phyloP scores from a whole-genome alignment of 2,113 vertebrate genomes.

The Oryzias woworae region DNA sequence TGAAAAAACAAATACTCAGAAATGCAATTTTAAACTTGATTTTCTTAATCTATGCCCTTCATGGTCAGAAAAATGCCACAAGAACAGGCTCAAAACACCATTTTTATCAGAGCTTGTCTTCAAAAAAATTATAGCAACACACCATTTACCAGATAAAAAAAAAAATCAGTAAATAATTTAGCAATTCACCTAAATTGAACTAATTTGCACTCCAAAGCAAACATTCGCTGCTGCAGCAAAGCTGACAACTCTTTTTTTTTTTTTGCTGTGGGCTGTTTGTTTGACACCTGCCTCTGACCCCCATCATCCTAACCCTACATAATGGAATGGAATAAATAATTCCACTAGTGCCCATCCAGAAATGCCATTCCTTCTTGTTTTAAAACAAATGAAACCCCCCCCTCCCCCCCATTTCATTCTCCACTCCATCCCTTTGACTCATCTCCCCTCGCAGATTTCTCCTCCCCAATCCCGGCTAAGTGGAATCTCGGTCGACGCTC shows the following conservation, averaged over 20 bases:
- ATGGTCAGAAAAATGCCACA: no score
- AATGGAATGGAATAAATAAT: not conserved
- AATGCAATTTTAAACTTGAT: no score
- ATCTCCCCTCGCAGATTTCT: not conserved
- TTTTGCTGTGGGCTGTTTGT: conserved; percentile 43
- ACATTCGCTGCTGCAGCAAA: conserved; percentile 23
- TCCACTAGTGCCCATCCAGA: not conserved
- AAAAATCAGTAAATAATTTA: not conserved
- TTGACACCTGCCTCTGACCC: conserved; percentile 51
- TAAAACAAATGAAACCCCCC: not conserved
- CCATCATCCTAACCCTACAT: conserved; percentile 36
- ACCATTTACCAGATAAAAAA: not conserved
- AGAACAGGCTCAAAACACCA: no score
- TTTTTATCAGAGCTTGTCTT: no score
- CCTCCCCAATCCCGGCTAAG: conserved; percentile 37
- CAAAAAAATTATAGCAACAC: no score
- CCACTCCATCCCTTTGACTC: not conserved
- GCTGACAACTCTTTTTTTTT: conserved; percentile 11
- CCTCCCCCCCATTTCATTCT: not conserved
- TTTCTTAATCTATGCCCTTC: no score
- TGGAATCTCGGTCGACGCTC: conserved; percentile 33
- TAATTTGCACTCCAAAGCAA: conserved; percentile 11
- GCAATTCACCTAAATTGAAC: conserved; percentile 1
- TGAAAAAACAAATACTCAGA: no score
- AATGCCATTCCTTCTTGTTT: not conserved